These are phyloP conservation scores for Peromyscus nudipes DNA, from an alignment of 2,797 vertebrate genomes.

Conservation along the genomic window DNA sequence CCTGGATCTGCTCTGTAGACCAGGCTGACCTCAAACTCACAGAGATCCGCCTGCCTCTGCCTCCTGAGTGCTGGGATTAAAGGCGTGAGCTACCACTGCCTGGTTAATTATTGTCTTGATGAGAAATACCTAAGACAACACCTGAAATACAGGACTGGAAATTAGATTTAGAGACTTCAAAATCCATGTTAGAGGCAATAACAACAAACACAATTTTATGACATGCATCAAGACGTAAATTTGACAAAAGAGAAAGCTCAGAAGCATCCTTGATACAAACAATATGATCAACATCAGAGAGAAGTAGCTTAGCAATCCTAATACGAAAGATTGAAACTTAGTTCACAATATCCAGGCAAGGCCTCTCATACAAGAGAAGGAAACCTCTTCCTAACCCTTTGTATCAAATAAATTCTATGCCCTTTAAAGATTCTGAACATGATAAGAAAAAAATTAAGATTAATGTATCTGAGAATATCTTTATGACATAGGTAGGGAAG, in stretches of 20 bases:
- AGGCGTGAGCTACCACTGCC: no score
- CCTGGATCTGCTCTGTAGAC: no score
- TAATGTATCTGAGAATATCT: background rate
- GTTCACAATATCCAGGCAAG: background rate
- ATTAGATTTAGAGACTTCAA: background rate
- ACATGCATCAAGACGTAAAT: background rate
- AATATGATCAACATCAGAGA: background rate
- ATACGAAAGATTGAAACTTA: background rate
- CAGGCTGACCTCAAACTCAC: no score
- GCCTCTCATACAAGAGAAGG: background rate
- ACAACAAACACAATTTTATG: background rate
- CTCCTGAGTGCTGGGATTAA: no score
- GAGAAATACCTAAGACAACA: constrained; percentile 20
- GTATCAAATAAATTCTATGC: background rate
- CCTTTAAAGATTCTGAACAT: background rate
- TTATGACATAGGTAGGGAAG: background rate
- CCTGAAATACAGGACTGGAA: background rate
- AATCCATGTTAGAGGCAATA: background rate
- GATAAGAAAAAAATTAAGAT: background rate
- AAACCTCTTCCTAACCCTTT: background rate
- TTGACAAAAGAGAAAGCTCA: background rate
- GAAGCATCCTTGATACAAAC: background rate
- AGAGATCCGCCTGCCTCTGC: no score
- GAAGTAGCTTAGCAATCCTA: background rate
- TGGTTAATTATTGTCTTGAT: background rate